phyloP scores from a whole-genome alignment of 2,797 vertebrate genomes.

The Onychomys arenicola region DNA sequence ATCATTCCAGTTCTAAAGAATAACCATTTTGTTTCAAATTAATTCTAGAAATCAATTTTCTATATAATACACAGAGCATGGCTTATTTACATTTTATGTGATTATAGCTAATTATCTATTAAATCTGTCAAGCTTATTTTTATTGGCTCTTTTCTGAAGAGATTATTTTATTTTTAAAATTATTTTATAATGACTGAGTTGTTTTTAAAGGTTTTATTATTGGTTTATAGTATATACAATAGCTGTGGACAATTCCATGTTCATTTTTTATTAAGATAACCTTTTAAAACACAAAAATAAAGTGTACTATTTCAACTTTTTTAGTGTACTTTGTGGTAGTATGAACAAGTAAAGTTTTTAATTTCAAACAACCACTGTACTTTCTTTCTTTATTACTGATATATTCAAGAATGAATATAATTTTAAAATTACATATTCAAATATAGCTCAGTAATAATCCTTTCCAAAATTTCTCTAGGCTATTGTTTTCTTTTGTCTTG shows the following conservation, averaged over 20 bases:
- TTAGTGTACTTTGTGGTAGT: background rate
- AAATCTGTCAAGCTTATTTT: background rate
- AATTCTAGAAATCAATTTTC: background rate
- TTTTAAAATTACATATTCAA: background rate
- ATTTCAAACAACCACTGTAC: background rate
- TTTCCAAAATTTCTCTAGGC: background rate
- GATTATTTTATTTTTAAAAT: background rate
- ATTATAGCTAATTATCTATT: background rate
- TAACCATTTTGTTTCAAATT: background rate
- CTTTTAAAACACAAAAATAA: background rate
- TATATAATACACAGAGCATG: background rate
- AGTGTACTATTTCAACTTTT: background rate
- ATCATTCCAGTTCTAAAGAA: background rate
- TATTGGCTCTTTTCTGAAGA: background rate
- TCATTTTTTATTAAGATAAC: background rate
- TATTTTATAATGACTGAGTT: background rate
- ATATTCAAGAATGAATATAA: background rate
- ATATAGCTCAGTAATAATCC: background rate
- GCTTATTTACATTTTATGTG: background rate
- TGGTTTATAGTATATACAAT: background rate
- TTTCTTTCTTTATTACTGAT: background rate
- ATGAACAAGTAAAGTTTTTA: background rate
- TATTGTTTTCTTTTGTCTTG: background rate
- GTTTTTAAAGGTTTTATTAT: background rate
- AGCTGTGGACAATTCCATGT: background rate